Evolutionary conservation across 1,140 invertebrate genomes (phyloP).

Genomic region (Akabosia matsudoensis): DNA sequence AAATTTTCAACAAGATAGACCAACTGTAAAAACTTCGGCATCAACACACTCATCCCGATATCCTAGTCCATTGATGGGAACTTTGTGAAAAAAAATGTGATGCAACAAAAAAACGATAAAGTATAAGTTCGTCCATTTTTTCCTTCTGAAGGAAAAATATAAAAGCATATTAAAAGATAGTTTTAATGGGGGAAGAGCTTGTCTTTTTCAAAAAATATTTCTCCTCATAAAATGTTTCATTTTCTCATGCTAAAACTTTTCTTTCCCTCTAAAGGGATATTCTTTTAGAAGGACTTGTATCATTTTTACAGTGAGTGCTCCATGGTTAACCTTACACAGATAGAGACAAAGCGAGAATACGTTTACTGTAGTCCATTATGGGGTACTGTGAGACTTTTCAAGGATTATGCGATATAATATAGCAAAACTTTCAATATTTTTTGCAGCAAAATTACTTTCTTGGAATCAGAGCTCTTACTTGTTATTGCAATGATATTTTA

Average conservation of each 20-base stretch:
- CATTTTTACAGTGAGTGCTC: no score
- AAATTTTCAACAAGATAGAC: slow-evolving; percentile 6
- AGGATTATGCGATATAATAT: no score
- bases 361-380: no score
- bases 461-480: no score
- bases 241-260: not conserved
- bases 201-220: not conserved
- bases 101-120: not conserved
- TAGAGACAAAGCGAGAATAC: no score
- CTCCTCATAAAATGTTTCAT: not conserved
- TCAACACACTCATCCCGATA: not conserved
- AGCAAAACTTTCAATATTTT: no score
- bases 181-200: not conserved
- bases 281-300: not conserved
- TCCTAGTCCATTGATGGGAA: not conserved
- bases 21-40: slow-evolving; percentile 12
- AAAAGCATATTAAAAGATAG: not conserved
- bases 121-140: not conserved
- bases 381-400: not conserved
- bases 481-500: no score
- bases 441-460: no score
- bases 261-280: not conserved
- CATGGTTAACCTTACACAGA: no score
- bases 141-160: not conserved
- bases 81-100: not conserved